Evolutionary conservation across 1,140 invertebrate genomes (phyloP).

Genomic region (Brachionus manjavacas): DNA sequence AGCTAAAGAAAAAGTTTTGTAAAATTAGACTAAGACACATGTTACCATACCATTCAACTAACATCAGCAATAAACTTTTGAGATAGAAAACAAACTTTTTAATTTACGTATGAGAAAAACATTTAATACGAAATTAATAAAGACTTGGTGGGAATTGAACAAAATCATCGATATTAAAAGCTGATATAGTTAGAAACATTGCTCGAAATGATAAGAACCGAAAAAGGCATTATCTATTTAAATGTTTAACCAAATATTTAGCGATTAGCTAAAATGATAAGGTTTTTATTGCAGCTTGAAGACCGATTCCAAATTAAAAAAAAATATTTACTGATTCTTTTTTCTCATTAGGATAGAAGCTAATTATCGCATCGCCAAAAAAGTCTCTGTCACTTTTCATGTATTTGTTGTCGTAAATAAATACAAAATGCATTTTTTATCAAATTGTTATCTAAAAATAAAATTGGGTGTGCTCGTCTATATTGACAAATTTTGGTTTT

Average conservation of each 20-base stretch:
- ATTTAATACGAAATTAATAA: background rate
- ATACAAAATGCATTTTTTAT: conserved; percentile 10
- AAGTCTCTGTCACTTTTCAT: conserved; percentile 40
- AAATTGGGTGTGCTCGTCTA: background rate
- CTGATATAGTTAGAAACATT: background rate
- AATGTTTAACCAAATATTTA: background rate
- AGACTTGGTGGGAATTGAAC: background rate
- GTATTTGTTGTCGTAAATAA: conserved; percentile 23
- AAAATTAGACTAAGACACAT: conserved; percentile 13
- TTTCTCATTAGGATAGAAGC: conserved; percentile 18
- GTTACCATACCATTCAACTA: conserved; percentile 8
- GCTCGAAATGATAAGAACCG: background rate
- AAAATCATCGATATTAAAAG: background rate
- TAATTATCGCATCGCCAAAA: conserved; percentile 36
- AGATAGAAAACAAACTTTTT: background rate
- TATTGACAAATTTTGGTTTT: background rate
- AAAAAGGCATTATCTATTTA: background rate
- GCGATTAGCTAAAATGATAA: background rate
- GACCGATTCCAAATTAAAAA: background rate
- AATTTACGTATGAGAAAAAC: background rate
- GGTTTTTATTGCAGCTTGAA: background rate
- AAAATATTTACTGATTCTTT: conserved; percentile 34
- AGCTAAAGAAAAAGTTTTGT: background rate
- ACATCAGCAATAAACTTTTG: conserved; percentile 9
- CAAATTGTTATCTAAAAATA: background rate